Base-by-base conservation (phyloP, 2,888 invertebrate species). In the Rapana venosa region DNA sequence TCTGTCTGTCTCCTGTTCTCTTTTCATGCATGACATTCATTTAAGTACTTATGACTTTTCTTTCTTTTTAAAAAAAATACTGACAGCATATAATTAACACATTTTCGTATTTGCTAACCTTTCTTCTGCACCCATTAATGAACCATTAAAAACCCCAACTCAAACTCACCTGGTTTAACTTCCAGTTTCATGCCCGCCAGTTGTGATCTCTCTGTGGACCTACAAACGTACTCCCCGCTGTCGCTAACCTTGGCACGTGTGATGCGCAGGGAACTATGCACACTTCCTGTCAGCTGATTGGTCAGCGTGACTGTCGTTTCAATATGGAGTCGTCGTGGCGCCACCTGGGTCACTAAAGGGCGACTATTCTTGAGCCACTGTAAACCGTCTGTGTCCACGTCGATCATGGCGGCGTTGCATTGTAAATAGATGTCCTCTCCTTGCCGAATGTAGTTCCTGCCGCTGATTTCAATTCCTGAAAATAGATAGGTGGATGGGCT, bases 261-360 rank as follows among this genome's bases (percentile, higher is more conserved):
- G 84, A 94, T 92, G 70, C 93, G 92, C 26, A 94, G 90, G 30
- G 90, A 91, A 88, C 94, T 94, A 79, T 92, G 92, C 30, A 93
- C 91, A 61, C 89, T 89, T 36, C 93, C 93, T 5, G 88, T 89
- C 35, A 87, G 77, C 56, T 89, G 90, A 20, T 83, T 83, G 30
- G 91, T 91, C 47, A 92, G 84, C 6, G 92, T 91, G 79, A 93
- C 92, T 32, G 92, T 91, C 58, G 92, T 92, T 61, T 91, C 90
- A 22, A 93, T 74, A 13, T 70, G 84, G 47, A 89, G 35, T n/a
- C 89, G 89, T 30, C 8, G 58, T 15, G 84, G 85, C 70, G 66
- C 47, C 84, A 70, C 74, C 35, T 61, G 36, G 30, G 58, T 87
- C 47, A 70, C 56, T 26, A 91, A 81, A 35, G 89, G 87, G n/a